Evolutionary conservation across 2,797 vertebrate genomes (phyloP).

Genomic region (Otolemur crassicaudatus): DNA sequence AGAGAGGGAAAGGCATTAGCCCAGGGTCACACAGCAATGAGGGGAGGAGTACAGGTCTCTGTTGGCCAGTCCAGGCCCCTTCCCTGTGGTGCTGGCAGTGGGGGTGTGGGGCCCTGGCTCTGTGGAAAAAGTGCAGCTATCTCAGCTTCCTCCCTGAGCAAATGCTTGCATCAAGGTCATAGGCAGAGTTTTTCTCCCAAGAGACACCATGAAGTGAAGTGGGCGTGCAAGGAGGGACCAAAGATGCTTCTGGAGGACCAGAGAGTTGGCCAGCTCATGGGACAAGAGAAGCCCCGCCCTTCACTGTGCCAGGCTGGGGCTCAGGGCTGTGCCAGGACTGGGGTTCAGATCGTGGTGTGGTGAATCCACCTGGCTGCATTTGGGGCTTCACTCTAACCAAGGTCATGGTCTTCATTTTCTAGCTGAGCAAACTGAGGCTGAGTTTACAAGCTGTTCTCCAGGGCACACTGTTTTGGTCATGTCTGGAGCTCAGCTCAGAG

Average conservation of each 20-base stretch:
- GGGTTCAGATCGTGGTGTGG: background rate
- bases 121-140: rapidly evolving
- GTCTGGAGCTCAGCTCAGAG: background rate
- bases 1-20: background rate
- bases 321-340: background rate
- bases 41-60: background rate
- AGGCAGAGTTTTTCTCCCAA: background rate
- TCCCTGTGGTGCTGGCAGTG: background rate
- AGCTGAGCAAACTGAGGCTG: background rate
- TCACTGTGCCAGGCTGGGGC: background rate
- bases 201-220: background rate
- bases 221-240: background rate
- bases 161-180: rapidly evolving
- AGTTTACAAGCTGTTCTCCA: background rate
- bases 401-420: background rate
- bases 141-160: background rate
- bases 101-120: rapidly evolving
- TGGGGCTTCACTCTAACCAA: background rate
- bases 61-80: no score
- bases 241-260: background rate
- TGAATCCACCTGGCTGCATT: background rate
- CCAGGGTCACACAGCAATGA: background rate
- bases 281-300: background rate
- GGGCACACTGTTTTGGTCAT: background rate
- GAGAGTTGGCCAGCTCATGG: background rate